Base-by-base conservation (phyloP, 1,140 invertebrate genomes). In the Pantala flavescens region DNA sequence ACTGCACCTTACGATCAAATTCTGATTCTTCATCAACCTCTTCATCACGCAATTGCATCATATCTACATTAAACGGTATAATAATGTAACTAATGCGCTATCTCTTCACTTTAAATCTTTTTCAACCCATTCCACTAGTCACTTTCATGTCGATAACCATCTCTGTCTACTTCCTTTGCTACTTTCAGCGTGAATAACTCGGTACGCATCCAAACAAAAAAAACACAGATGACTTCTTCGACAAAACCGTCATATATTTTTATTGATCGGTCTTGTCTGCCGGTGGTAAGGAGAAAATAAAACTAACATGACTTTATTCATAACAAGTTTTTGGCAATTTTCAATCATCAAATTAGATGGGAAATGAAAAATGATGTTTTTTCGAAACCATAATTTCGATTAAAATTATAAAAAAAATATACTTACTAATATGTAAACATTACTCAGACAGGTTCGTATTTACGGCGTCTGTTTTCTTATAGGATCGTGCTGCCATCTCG, bases 241-340 rank as follows among this genome's bases (percentile, higher is more conserved):
- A 63, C 49, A 63, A 63, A 63, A 63, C 49, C 49, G 49, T 63
- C 49, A 63, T 63, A 63, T 63, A 63, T 63, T 63, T 63, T 63
- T 63, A 63, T 63, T 63, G 49, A 63, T 63, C 49, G 49, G 49
- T 63, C 49, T 21, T 63, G 49, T 63, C 49, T 21, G 49, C 49
- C 49, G 49, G 49, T 63, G n/a, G 49, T 63, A 63, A 63, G 49
- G 49, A 63, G 49, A 63, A 63, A 63, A 63, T 63, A 63, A 63
- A 63, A 63, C 49, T 63, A 12, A 63, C 49, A 14, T 3, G 49
- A 5, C n/a, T 63, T 63, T 63, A 63, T 7, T 63, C 49, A 63
- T 63, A 63, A 7, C 49, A 7, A 63, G 49, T 19, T 63, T 19
- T 63, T 3, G 3, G 14, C n/a, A 7, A 63, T 36, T 36, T 36